phyloP scores from a whole-genome alignment of 2,888 invertebrate species.

The Sesia bembeciformis region DNA sequence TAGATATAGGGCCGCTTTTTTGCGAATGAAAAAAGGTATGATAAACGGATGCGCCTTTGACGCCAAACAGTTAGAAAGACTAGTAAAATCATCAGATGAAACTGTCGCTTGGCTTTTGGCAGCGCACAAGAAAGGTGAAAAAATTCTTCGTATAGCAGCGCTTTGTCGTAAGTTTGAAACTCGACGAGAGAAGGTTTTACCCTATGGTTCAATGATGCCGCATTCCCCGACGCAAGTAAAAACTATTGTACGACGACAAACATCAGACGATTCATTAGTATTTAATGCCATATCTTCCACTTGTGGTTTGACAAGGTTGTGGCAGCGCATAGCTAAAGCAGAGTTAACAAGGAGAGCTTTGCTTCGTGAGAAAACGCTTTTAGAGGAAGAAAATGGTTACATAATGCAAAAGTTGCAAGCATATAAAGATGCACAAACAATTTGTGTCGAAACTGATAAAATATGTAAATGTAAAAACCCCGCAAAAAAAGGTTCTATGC shows the following conservation, averaged over 20 bases:
- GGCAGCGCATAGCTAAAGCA: constrained; percentile 56
- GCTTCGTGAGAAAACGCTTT: constrained; percentile 41
- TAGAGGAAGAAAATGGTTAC: constrained; percentile 44
- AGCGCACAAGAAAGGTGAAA: constrained; percentile 59
- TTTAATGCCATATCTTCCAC: constrained; percentile 41
- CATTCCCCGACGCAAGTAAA: constrained; percentile 33
- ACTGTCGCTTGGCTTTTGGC: constrained; percentile 48
- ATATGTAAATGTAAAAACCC: constrained; percentile 28
- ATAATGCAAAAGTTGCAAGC: constrained; percentile 30
- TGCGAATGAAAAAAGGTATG: constrained; percentile 36
- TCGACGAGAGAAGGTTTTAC: constrained; percentile 63
- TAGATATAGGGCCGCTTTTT: constrained; percentile 48
- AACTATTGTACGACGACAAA: constrained; percentile 24
- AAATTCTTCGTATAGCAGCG: constrained; percentile 61
- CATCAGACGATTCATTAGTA: constrained; percentile 44
- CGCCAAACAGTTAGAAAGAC: constrained; percentile 28
- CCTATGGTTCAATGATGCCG: constrained; percentile 38
- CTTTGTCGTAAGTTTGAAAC: constrained; percentile 75
- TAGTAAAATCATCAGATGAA: constrained; percentile 52
- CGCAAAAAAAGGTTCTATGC: constrained; percentile 10
- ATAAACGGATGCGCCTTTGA: constrained; percentile 38
- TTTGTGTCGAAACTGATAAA: constrained; percentile 21
- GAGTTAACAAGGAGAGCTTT: constrained; percentile 52
- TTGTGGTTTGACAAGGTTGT: constrained; percentile 47
- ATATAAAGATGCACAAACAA: constrained; percentile 19